A percentile compares a stretch with the other conserved stretches of the same genome.
Evolutionary conservation across 2,113 vertebrate genomes (phyloP).

Genomic region (Petrocephalus microphthalmus): DNA sequence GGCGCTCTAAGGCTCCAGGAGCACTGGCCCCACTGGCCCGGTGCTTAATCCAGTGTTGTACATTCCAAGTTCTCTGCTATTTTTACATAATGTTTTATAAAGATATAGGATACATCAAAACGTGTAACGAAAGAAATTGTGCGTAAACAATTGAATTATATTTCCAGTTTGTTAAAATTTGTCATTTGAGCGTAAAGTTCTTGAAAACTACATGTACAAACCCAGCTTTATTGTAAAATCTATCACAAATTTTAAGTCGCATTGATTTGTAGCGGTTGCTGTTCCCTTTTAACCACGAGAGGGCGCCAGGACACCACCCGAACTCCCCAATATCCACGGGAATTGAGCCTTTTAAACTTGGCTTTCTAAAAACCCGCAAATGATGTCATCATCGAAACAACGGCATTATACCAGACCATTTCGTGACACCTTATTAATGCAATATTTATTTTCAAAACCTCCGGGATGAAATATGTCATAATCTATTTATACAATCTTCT

Average conservation of each 20-base stretch:
- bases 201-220: not conserved
- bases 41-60: too few species aligned
- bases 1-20: too few species aligned
- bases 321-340: not conserved
- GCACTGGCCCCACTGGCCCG: too few species aligned
- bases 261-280: not conserved
- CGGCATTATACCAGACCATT: not conserved
- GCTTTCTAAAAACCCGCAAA: constrained; percentile 54
- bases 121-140: not conserved
- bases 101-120: not conserved
- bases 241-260: not conserved
- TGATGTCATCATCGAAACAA: constrained; percentile 48
- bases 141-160: not conserved
- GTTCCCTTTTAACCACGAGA: constrained; percentile 35
- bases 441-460: not conserved
- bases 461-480: not conserved
- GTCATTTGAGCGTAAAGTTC: not conserved
- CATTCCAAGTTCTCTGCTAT: not conserved
- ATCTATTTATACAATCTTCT: not conserved
- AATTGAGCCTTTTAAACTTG: constrained; percentile 28
- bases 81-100: not conserved
- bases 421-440: not conserved
- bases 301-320: constrained; percentile 28
- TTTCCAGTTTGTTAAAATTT: not conserved
- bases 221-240: not conserved